phyloP scores from a whole-genome alignment of 2,113 vertebrate species.

The Pholis gunnellus region DNA sequence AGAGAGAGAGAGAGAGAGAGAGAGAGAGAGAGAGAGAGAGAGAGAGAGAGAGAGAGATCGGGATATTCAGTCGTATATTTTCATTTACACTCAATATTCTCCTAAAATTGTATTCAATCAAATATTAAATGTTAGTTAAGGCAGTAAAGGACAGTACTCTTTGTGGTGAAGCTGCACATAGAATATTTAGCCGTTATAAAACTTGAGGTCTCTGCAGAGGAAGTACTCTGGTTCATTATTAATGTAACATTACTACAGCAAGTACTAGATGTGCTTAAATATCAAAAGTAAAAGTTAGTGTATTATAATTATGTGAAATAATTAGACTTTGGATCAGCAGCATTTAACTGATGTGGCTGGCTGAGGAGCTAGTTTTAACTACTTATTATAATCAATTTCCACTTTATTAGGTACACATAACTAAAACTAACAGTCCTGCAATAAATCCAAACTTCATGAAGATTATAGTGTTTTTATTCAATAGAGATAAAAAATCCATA shows the following conservation, averaged over 20 bases:
- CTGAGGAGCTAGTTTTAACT: background rate
- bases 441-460: background rate
- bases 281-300: background rate
- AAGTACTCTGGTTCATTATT: too few relatives aligned
- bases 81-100: background rate
- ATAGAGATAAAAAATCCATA: background rate
- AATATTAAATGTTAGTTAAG: background rate
- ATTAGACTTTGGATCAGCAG: background rate
- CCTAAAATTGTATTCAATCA: background rate
- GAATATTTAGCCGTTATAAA: background rate
- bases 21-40: background rate
- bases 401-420: background rate
- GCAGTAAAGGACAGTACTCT: background rate
- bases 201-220: background rate
- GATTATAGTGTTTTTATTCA: background rate
- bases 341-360: background rate
- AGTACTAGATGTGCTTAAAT: background rate
- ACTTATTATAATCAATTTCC: background rate
- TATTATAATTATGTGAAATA: background rate
- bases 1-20: background rate
- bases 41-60: background rate
- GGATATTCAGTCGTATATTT: background rate
- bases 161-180: background rate
- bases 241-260: too few relatives aligned
- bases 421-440: background rate